Conservation (phyloP, 2,113 vertebrate species). For the Microcebus jonahi region DNA sequence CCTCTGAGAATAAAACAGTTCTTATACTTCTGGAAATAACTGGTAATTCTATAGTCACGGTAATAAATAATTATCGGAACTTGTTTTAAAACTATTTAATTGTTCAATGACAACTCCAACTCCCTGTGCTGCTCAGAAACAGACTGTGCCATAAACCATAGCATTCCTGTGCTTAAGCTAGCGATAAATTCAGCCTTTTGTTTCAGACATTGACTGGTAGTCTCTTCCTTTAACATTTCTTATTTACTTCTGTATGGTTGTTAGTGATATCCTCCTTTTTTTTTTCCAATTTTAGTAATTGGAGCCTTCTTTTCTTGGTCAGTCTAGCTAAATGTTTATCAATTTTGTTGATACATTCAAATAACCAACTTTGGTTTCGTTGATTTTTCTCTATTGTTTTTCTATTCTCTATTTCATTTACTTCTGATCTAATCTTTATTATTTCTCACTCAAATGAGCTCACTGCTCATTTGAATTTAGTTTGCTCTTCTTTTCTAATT, state of each 20-base stretch:
- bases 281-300: background rate
- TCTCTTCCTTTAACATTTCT: background rate
- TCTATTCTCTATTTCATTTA: background rate
- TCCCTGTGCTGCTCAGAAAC: background rate
- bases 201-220: background rate
- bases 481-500: background rate
- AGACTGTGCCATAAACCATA: background rate
- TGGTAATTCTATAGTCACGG: background rate
- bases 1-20: slow-evolving; percentile 6
- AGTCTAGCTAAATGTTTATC: background rate
- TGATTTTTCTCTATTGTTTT: background rate
- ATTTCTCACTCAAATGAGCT: background rate
- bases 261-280: background rate
- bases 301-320: background rate
- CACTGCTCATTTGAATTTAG: slow-evolving; percentile 2
- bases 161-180: background rate
- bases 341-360: background rate
- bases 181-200: background rate
- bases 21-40: background rate
- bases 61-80: background rate
- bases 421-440: background rate
- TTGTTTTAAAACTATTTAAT: background rate
- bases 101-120: too few relatives aligned
- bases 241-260: background rate
- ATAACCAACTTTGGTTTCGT: background rate